phyloP scores from a whole-genome alignment of 2,113 vertebrate species.

The Anseranas semipalmata region DNA sequence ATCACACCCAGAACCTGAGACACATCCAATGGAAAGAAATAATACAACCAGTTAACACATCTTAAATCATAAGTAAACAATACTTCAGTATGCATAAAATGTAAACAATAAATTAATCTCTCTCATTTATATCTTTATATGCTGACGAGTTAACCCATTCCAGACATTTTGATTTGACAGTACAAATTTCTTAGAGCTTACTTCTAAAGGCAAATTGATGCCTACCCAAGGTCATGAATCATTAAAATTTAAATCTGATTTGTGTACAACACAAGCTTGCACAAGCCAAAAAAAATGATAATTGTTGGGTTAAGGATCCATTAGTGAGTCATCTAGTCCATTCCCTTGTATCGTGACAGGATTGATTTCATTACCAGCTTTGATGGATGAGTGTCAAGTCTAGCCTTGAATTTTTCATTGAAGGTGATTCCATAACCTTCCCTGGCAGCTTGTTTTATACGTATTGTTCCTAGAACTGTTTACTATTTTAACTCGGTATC shows the following conservation, averaged over 20 bases:
- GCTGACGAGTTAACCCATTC: not conserved
- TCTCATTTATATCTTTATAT: not conserved
- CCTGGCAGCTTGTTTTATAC: not conserved
- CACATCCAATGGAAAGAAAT: not conserved
- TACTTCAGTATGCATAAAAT: not conserved
- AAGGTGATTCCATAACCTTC: slow-evolving; percentile 23
- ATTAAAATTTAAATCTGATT: slow-evolving; percentile 14
- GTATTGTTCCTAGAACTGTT: not conserved
- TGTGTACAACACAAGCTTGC: not conserved
- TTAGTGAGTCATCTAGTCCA: slow-evolving; percentile 20
- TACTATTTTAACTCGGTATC: not conserved
- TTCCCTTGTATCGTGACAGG: not conserved
- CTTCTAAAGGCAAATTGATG: slow-evolving; percentile 27
- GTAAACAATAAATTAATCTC: not conserved
- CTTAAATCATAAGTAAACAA: slow-evolving; percentile 6
- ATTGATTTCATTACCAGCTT: slow-evolving; percentile 18
- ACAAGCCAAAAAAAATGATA: slow-evolving; percentile 34
- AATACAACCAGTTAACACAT: not conserved
- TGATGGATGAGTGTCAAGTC: slow-evolving; percentile 33
- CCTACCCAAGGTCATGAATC: not conserved
- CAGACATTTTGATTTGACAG: not conserved
- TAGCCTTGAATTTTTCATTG: slow-evolving; percentile 29
- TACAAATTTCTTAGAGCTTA: not conserved
- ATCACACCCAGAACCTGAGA: not conserved
- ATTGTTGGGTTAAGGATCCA: not conserved